These are phyloP conservation scores for Acromyrmex echinatior DNA, from an alignment of 1,140 invertebrate genomes.

Conservation along the genomic window DNA sequence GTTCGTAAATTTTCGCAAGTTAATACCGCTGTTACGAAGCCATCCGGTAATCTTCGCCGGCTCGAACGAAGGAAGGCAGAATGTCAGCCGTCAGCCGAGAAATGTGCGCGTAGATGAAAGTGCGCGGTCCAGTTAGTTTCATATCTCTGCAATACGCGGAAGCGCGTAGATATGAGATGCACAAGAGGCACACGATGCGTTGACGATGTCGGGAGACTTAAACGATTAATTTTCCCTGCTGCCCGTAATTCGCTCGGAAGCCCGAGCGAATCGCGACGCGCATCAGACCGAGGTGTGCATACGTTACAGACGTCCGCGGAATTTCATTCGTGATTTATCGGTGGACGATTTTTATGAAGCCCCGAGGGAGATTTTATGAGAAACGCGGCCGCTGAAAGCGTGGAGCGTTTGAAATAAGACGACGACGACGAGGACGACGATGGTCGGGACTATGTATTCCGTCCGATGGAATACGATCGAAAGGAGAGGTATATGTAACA, in stretches of 20 bases:
- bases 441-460: constrained; percentile 35
- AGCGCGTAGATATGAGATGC: constrained; percentile 40
- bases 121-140: constrained; percentile 31
- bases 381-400: constrained; percentile 55
- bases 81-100: not conserved
- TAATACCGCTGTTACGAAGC: not conserved
- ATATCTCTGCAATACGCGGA: not conserved
- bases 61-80: not conserved
- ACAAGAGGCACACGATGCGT: not conserved
- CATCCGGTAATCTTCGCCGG: not conserved
- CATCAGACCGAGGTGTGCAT: not conserved
- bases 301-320: constrained; percentile 29
- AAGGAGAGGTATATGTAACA: constrained; percentile 7
- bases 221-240: constrained; percentile 53
- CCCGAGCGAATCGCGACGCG: constrained; percentile 39
- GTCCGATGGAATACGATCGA: constrained; percentile 39
- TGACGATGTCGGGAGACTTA: constrained; percentile 33
- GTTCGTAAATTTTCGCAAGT: not conserved
- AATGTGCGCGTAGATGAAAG: not conserved
- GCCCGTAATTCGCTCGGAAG: constrained; percentile 39
- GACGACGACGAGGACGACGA: constrained; percentile 26
- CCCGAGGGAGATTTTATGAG: constrained; percentile 53
- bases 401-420: constrained; percentile 51
- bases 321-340: constrained; percentile 64
- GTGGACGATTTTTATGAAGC: constrained; percentile 63